Conservation (phyloP, 2,113 vertebrate species). For the Pseudopodoces humilis region DNA sequence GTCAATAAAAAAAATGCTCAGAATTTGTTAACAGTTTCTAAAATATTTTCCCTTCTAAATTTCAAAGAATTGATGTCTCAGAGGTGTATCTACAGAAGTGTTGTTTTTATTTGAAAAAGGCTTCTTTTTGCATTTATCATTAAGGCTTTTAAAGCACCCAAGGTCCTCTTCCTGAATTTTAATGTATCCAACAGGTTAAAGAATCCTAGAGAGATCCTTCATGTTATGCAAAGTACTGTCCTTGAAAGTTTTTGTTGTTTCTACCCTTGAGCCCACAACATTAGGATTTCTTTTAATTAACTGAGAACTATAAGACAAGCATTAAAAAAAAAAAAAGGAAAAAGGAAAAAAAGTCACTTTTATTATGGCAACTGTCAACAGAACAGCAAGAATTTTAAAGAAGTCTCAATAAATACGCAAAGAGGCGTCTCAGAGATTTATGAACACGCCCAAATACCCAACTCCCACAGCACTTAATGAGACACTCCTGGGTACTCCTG, state of each 20-base stretch:
- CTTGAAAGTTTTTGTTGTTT: not conserved
- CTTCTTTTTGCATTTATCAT: not conserved
- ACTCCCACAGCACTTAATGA: not conserved
- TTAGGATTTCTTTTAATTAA: not conserved
- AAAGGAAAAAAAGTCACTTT: not conserved
- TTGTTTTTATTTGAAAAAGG: not conserved
- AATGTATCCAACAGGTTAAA: not conserved
- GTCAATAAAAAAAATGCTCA: not conserved
- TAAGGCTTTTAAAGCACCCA: not conserved
- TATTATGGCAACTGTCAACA: conserved; percentile 8
- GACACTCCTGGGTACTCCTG: not conserved
- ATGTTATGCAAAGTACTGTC: not conserved
- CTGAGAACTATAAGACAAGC: not conserved
- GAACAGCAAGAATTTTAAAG: not conserved
- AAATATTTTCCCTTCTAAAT: not conserved
- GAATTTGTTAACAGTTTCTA: not conserved
- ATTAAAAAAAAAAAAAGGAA: not conserved
- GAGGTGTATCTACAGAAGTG: not conserved
- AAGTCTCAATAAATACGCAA: not conserved
- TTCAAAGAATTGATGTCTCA: not conserved
- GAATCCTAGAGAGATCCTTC: not conserved
- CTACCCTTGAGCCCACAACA: not conserved
- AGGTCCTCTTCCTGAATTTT: not conserved
- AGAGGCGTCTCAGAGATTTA: not conserved
- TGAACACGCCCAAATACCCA: not conserved